Conservation (phyloP, 2,113 vertebrate genomes). For the Toxostoma redivivum region DNA sequence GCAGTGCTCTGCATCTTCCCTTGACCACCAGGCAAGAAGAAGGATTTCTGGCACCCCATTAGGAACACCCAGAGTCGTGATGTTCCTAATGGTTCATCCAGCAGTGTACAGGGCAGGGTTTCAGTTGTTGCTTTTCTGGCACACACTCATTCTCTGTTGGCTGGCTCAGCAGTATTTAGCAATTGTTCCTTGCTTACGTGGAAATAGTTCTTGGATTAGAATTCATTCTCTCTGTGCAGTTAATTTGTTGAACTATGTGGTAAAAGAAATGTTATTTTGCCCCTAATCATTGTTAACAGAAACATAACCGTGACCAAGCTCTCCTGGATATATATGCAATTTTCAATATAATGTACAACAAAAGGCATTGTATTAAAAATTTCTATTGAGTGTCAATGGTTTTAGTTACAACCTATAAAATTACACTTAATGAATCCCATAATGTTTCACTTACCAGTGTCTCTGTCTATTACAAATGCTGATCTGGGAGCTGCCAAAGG, state of each 20-base stretch:
- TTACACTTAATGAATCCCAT: background rate
- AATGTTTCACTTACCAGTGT: background rate
- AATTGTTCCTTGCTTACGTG: constrained; percentile 23
- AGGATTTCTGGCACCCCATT: background rate
- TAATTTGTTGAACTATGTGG: background rate
- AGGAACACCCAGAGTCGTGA: constrained; percentile 5
- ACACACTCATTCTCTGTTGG: background rate
- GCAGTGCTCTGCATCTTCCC: background rate
- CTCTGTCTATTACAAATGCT: background rate
- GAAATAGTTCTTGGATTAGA: constrained; percentile 33
- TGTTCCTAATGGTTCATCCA: background rate
- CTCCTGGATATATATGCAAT: background rate
- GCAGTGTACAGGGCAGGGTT: background rate
- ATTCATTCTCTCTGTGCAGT: background rate
- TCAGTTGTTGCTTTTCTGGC: constrained; percentile 1
- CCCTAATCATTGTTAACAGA: constrained; percentile 4
- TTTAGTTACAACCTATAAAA: constrained; percentile 31
- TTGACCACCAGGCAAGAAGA: constrained; percentile 11
- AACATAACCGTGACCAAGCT: background rate
- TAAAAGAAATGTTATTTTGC: constrained; percentile 27
- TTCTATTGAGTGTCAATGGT: constrained; percentile 15
- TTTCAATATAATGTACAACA: background rate
- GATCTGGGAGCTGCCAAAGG: background rate
- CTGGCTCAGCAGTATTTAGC: background rate
- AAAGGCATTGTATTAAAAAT: background rate